phyloP scores from a whole-genome alignment of 1,140 invertebrate species.

The Drosophila sp. region DNA sequence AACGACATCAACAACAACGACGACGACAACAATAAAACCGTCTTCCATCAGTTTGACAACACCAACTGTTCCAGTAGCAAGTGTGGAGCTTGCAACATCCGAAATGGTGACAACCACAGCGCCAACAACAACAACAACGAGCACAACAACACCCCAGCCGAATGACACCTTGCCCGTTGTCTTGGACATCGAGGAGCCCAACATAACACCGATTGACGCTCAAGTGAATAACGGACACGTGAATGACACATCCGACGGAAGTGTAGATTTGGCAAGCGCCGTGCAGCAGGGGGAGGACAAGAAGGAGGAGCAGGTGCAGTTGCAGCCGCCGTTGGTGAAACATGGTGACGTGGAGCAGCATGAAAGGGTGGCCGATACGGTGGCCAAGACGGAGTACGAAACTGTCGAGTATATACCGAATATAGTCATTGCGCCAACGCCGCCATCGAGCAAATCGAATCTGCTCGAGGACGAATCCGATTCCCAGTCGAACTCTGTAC shows the following conservation, averaged over 20 bases:
- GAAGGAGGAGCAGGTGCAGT: conserved; percentile 17
- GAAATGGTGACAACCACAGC: conserved; percentile 62
- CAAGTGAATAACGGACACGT: conserved; percentile 29
- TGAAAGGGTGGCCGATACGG: conserved; percentile 63
- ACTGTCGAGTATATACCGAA: conserved; percentile 80
- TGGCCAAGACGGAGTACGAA: conserved; percentile 76
- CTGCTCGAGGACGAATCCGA: conserved; percentile 74
- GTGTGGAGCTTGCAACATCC: neutral
- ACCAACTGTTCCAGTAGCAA: conserved; percentile 30
- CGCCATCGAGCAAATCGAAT: conserved; percentile 64
- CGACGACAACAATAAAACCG: conserved; percentile 26
- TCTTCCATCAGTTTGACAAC: neutral
- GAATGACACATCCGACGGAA: conserved; percentile 16
- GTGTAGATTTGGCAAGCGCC: neutral
- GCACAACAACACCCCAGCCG: conserved; percentile 63
- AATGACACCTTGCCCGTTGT: conserved; percentile 71
- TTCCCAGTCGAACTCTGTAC: conserved; percentile 79
- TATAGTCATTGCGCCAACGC: conserved; percentile 54
- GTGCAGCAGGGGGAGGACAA: conserved; percentile 2
- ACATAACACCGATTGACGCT: conserved; percentile 22
- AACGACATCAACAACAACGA: conserved; percentile 24
- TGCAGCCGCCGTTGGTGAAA: neutral
- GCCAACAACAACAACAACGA: conserved; percentile 67
- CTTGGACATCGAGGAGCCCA: conserved; percentile 67
- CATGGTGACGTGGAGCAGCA: conserved; percentile 11